Percentiles rank a stretch among this genome's conserved stretches.
These are phyloP conservation scores for Stomatorhinus ivindoensis DNA, from an alignment of 2,113 vertebrate genomes.

Conservation along the genomic window DNA sequence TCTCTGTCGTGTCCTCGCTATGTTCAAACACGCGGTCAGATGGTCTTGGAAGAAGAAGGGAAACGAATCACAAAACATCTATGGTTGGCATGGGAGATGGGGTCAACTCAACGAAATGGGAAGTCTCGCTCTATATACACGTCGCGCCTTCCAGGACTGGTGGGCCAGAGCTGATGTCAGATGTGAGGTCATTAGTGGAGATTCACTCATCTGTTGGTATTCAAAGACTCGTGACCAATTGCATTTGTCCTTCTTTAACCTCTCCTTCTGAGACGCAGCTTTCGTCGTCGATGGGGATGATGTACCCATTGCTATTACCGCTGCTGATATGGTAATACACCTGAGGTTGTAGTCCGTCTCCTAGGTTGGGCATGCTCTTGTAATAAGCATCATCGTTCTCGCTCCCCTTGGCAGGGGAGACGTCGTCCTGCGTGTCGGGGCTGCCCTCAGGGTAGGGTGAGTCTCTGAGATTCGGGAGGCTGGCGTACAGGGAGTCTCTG, in stretches of 20 bases:
- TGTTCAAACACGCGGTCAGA: constrained; percentile 79
- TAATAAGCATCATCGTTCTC: constrained; percentile 85
- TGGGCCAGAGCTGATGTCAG: background rate
- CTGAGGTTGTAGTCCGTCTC: constrained; percentile 77
- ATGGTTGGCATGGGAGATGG: background rate
- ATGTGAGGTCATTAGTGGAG: background rate
- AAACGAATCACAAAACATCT: constrained; percentile 31
- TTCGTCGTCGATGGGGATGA: constrained; percentile 77
- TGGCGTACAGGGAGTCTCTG: constrained; percentile 97
- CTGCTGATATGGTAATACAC: constrained; percentile 96
- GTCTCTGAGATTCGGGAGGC: constrained; percentile 98
- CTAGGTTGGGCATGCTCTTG: constrained; percentile 94
- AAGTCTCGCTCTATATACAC: background rate
- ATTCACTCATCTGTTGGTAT: constrained; percentile 44
- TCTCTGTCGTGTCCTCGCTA: constrained; percentile 46
- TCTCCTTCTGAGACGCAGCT: constrained; percentile 78
- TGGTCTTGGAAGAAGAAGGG: constrained; percentile 72
- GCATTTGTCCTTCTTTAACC: constrained; percentile 93
- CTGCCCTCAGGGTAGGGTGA: constrained; percentile 81
- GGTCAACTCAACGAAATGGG: background rate
- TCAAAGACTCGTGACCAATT: constrained; percentile 98
- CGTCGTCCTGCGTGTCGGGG: constrained; percentile 66
- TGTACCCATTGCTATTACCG: constrained; percentile 86
- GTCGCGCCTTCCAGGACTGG: background rate
- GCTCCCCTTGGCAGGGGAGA: constrained; percentile 72